phyloP scores from a whole-genome alignment of 92 coral and sea anemone genomes.

The Epizoanthus ramosus region DNA sequence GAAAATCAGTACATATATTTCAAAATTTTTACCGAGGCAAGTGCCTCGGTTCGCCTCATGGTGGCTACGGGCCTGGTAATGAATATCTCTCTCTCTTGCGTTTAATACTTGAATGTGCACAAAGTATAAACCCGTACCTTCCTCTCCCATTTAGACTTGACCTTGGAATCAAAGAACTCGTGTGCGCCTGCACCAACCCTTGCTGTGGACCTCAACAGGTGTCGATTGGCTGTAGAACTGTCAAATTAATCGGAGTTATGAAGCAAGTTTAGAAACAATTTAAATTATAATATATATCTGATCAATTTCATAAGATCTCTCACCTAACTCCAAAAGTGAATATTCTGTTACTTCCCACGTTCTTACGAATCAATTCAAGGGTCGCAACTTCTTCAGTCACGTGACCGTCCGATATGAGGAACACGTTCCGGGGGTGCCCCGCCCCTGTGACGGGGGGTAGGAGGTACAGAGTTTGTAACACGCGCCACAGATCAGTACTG shows the following conservation, averaged over 20 bases:
- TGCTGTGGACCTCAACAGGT: conserved; percentile 85
- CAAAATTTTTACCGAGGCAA: no score
- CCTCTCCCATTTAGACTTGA: conserved; percentile 93
- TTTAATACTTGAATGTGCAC: not conserved
- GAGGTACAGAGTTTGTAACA: conserved; percentile 65
- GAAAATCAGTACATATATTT: no score
- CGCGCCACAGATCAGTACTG: conserved; percentile 88
- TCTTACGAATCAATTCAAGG: conserved; percentile 57
- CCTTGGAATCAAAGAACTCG: conserved; percentile 85
- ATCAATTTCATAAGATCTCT: conserved; percentile 3
- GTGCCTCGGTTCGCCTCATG: no score
- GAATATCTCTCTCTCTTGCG: no score
- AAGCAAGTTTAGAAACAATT: not conserved
- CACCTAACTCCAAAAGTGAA: conserved; percentile 94
- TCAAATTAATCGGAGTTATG: not conserved
- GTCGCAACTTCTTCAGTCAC: conserved; percentile 88
- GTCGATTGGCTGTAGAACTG: conserved; percentile 89
- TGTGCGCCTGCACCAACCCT: conserved; percentile 92
- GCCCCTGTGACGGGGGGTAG: conserved; percentile 70
- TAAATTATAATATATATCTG: no score
- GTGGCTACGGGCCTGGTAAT: no score
- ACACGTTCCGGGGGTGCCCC: conserved; percentile 84
- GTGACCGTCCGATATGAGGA: conserved; percentile 96
- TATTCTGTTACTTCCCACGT: conserved; percentile 64
- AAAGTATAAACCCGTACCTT: conserved; percentile 57